Evolutionary conservation across 2,797 vertebrate genomes (phyloP), one percentile per base, ranked within the genome.

Genomic region (Gymnothorax reevesii): DNA sequence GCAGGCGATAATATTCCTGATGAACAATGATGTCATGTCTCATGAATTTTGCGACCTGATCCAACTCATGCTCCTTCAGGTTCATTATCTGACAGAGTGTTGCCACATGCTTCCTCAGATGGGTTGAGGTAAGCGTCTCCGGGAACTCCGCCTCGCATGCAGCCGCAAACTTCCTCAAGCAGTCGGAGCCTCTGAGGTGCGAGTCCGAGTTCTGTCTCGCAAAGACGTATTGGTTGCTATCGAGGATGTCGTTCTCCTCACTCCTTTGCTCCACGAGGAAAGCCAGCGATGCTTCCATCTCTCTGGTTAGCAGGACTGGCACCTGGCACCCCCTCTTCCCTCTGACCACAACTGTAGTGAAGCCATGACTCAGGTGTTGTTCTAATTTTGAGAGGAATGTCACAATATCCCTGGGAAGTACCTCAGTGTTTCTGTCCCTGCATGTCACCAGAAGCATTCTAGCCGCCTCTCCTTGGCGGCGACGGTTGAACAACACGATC

Each of bases 401-500:
- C 6, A 7, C 12, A 49, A 42, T 15, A 27, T 86, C 62, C 6
- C 17, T n/a, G 3, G 20, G 5, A n/a, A 8, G 4, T 20, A n/a
- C 4, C 62, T 20, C 7, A 22, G 22, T 66, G 20, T n/a, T 66
- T 7, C 62, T 7, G 6, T 66, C n/a, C 4, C 22, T 8, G 62
- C n/a, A n/a, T n/a, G 62, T 66, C 20, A 22, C 15, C 62, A n/a
- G 62, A 7, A 66, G 62, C 62, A 66, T 57, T 83, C 88, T 86
- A 12, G 87, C 85, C 5, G 54, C 83, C 20, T 75, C 15, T 3
- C 10, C 20, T 17, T 82, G 84, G 17, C 57, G 57, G 59, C 57
- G 66, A 42, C 54, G 15, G 27, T 90, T 90, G 83, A 89, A 88
- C 4, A 88, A 8, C 25, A 82, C 49, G 1, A 90, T 77, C 62